These are phyloP conservation scores for Drosophila rellima DNA, from an alignment of 2,888 invertebrate genomes.

Conservation along the genomic window DNA sequence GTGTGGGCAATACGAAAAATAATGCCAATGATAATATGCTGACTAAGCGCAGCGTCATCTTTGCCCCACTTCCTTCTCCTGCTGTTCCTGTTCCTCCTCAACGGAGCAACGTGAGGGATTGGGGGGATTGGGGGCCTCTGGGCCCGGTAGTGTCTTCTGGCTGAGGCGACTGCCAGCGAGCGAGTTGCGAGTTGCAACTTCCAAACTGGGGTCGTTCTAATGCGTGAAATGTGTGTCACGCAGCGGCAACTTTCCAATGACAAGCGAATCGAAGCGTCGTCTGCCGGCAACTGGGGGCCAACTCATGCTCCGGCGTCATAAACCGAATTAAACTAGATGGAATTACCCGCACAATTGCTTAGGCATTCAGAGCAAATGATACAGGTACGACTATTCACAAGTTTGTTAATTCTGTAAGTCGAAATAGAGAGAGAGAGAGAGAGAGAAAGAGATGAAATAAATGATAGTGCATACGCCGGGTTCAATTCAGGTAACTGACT, in stretches of 20 bases:
- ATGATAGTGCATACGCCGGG: neutral
- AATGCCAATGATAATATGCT: constrained; percentile 69
- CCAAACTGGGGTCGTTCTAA: constrained; percentile 53
- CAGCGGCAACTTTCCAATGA: constrained; percentile 81
- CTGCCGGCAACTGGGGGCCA: constrained; percentile 56
- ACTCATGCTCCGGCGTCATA: constrained; percentile 60
- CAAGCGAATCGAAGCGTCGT: constrained; percentile 63
- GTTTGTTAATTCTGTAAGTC: constrained; percentile 26
- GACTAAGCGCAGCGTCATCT: constrained; percentile 76
- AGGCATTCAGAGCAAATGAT: constrained; percentile 37
- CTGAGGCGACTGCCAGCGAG: constrained; percentile 1
- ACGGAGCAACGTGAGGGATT: neutral
- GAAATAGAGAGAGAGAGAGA: neutral
- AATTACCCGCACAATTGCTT: constrained; percentile 74
- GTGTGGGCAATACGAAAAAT: constrained; percentile 74
- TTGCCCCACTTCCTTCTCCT: constrained; percentile 40
- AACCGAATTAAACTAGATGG: constrained; percentile 56
- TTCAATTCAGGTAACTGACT: constrained; percentile 12
- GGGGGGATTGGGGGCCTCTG: too few relatives aligned
- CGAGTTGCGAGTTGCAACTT: constrained; percentile 4
- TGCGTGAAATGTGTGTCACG: constrained; percentile 80
- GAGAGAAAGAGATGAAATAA: constrained; percentile 3
- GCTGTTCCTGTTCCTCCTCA: constrained; percentile 4
- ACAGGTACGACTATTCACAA: constrained; percentile 45
- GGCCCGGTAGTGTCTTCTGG: neutral